Evolutionary conservation across 2,797 vertebrate genomes (phyloP).

Genomic region (Capromys pilorides): DNA sequence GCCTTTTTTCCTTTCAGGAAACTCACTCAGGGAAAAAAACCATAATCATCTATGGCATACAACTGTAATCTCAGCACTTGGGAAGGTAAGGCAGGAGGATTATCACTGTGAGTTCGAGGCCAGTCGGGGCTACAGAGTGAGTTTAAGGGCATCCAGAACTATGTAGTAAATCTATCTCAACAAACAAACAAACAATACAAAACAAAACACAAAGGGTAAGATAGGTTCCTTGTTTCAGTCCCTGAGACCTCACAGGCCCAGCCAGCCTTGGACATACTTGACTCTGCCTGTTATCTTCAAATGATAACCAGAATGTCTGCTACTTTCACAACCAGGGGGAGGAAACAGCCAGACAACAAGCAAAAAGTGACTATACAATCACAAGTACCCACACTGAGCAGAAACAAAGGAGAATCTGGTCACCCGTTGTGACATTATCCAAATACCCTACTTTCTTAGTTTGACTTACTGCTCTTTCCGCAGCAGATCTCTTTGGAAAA

Average conservation of each 20-base stretch:
- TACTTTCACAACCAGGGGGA: background rate
- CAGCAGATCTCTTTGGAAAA: background rate
- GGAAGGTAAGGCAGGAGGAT: too few relatives aligned
- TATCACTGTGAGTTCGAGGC: too few relatives aligned
- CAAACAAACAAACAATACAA: background rate
- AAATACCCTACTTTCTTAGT: background rate
- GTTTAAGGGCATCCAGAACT: too few relatives aligned
- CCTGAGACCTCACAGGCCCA: background rate
- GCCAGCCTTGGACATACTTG: fast-evolving
- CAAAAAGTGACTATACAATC: background rate
- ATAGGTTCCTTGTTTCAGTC: background rate
- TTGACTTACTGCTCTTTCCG: background rate
- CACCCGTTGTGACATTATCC: background rate
- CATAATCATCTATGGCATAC: too few relatives aligned
- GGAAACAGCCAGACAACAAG: background rate
- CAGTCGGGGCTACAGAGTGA: too few relatives aligned
- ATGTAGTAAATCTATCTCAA: too few relatives aligned
- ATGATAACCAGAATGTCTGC: background rate
- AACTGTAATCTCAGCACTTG: too few relatives aligned
- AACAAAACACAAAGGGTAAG: background rate
- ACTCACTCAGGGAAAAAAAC: too few relatives aligned
- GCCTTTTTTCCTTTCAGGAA: too few relatives aligned
- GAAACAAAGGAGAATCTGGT: background rate
- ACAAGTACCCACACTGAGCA: background rate
- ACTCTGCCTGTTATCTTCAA: too few relatives aligned